Percentiles rank a stretch among this genome's conserved stretches.
Conservation (phyloP, 2,113 vertebrate species). For the Aegithalos caudatus region DNA sequence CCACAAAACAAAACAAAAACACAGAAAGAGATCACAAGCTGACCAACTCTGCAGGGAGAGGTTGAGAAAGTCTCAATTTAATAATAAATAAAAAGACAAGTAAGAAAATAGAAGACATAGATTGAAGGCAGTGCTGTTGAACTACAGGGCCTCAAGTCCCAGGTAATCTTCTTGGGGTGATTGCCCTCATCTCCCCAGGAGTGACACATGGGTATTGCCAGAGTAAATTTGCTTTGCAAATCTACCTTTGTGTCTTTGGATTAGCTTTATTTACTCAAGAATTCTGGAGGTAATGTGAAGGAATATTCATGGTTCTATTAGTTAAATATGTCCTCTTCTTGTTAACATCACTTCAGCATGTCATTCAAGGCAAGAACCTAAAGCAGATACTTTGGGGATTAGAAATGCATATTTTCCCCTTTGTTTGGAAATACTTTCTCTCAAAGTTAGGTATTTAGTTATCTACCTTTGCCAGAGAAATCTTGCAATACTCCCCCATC, state of each 20-base stretch:
- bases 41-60: not conserved
- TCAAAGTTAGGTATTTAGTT: not conserved
- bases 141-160: not conserved
- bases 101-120: not conserved
- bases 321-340: not conserved
- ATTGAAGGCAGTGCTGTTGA: not conserved
- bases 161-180: not conserved
- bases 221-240: constrained; percentile 30
- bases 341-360: not conserved
- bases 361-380: not conserved
- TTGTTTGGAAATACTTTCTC: not conserved
- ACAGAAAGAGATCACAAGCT: not conserved
- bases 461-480: not conserved
- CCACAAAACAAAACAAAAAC: not conserved
- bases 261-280: constrained; percentile 30
- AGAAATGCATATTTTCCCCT: not conserved
- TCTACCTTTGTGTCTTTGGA: not conserved
- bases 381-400: not conserved
- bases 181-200: not conserved
- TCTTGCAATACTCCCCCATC: not conserved
- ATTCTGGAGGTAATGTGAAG: not conserved
- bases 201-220: not conserved
- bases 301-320: not conserved
- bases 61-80: not conserved
- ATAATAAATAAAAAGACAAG: not conserved